Evolutionary conservation across 2,113 vertebrate genomes (phyloP).

Genomic region (Caloenas nicobarica): DNA sequence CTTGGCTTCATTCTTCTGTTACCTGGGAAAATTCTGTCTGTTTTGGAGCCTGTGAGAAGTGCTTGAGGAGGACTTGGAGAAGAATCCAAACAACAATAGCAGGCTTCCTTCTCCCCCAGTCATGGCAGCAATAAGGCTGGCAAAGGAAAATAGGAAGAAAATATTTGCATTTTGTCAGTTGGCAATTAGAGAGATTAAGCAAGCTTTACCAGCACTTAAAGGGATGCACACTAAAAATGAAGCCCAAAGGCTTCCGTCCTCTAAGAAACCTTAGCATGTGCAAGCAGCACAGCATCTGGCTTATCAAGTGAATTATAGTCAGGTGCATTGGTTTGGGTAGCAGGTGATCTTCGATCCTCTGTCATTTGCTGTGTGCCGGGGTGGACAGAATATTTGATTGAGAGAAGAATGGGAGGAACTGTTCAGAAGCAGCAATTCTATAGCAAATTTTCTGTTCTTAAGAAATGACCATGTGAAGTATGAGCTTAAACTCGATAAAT

Average conservation of each 20-base stretch:
- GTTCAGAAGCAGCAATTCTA: background rate
- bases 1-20: background rate
- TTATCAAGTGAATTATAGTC: background rate
- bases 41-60: accelerated
- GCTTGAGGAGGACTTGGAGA: background rate
- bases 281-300: background rate
- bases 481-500: background rate
- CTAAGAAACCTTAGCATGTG: background rate
- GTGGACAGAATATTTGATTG: background rate
- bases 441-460: accelerated
- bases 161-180: background rate
- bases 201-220: background rate
- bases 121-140: background rate
- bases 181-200: background rate
- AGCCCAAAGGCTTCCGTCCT: background rate
- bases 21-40: background rate
- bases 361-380: background rate
- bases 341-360: background rate
- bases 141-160: background rate
- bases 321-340: background rate
- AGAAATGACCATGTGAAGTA: background rate
- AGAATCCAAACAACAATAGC: background rate
- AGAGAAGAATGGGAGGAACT: background rate
- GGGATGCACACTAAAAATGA: background rate
- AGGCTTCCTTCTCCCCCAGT: background rate